Percentiles rank a stretch among this genome's conserved stretches.
phyloP scores from a whole-genome alignment of 2,888 invertebrate species.

The Leistus spinibarbis region DNA sequence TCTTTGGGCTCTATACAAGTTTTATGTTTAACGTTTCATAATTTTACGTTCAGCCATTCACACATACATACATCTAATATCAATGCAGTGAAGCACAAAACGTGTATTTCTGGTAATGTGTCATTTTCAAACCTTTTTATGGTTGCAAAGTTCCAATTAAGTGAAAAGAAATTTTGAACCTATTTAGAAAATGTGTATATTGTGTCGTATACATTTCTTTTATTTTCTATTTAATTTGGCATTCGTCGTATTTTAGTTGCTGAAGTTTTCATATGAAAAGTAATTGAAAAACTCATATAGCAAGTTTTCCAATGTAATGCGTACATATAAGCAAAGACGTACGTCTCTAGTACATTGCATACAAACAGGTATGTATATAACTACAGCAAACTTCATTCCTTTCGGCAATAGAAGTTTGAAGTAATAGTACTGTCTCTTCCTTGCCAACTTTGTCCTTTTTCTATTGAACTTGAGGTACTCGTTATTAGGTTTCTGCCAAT shows the following conservation, averaged over 20 bases:
- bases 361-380: not conserved
- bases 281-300: not conserved
- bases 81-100: too few relatives aligned
- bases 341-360: not conserved
- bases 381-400: not conserved
- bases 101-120: too few relatives aligned
- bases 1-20: too few relatives aligned
- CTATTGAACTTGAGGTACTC: not conserved
- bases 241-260: not conserved
- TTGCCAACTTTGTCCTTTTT: not conserved
- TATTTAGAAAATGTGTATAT: too few relatives aligned
- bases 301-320: not conserved
- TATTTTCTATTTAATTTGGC: not conserved
- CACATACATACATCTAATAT: too few relatives aligned
- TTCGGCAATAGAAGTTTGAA: not conserved
- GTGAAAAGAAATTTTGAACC: too few relatives aligned
- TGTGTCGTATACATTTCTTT: too few relatives aligned
- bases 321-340: not conserved
- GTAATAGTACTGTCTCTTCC: not conserved
- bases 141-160: too few relatives aligned
- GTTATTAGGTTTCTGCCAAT: not conserved
- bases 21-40: too few relatives aligned
- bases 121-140: too few relatives aligned
- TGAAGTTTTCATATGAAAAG: not conserved
- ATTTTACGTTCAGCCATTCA: too few relatives aligned